A percentile compares a stretch with the other conserved stretches of the same genome.
Conservation (phyloP, 2,113 vertebrate genomes). For the Opisthocomus hoazin region DNA sequence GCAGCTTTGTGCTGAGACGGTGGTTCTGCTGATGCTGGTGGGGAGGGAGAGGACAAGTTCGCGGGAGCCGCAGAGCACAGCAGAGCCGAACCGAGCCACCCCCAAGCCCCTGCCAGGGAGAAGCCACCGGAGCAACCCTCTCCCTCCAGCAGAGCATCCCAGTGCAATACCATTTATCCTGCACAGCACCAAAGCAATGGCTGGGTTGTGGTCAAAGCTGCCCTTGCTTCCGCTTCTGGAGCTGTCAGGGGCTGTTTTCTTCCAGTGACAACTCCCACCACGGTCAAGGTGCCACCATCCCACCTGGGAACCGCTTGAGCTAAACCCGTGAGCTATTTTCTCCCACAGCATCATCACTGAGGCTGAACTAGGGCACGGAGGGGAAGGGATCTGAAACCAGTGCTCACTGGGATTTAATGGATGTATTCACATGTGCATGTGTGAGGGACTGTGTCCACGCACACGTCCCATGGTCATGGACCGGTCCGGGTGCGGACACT, state of each 20-base stretch:
- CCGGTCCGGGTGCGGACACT: accelerated
- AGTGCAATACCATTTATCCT: background rate
- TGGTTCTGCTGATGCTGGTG: background rate
- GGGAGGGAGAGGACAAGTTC: background rate
- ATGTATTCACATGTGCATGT: accelerated
- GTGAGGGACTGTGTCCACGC: accelerated
- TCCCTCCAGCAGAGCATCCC: background rate
- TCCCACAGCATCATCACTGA: background rate
- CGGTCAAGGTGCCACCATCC: background rate
- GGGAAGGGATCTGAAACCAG: background rate
- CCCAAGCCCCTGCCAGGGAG: background rate
- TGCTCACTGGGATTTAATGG: background rate
- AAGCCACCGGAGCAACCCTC: background rate
- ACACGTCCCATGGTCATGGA: accelerated
- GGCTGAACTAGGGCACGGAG: background rate
- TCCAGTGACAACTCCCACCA: background rate
- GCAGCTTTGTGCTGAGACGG: conserved; percentile 14
- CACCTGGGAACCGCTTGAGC: background rate
- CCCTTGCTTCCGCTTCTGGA: background rate
- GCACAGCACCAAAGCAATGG: background rate
- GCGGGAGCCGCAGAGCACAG: background rate
- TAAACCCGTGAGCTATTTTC: background rate
- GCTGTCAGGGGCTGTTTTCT: background rate
- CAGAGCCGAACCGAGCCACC: background rate
- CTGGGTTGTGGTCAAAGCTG: background rate